Evolutionary conservation across 2,797 vertebrate genomes (phyloP), one percentile per base, ranked within the genome.

Genomic region (Phrynocephalus guinanensis): DNA sequence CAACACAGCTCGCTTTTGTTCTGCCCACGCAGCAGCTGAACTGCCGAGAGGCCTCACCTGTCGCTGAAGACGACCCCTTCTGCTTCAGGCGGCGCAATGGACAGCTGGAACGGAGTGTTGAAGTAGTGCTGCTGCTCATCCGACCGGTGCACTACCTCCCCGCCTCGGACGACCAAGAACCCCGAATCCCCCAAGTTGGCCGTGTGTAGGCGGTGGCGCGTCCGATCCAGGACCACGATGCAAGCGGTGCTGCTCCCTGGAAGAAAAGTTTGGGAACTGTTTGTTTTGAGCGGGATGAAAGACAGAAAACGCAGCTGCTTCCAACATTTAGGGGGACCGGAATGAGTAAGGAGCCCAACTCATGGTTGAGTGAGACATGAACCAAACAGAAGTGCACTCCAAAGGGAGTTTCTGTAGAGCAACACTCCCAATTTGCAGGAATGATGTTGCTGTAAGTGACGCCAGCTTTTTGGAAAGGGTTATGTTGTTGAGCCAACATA

Each of bases 51-150:
- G 6, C 13, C 95, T 92, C 92, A 99, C 99, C 99, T 99, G 97
- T 99, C 99, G 90, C 97, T 99, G 88, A 99, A 96, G 91, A 99
- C 98, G 0, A 97, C 98, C 24, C 98, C 99, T 93, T 99, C 99
- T 0, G 98, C 98, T 87, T 98, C 99, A 0, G 99, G 99, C 0
- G 99, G 99, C 1, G 98, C 98, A 11, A 99, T 99, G 0, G 99
- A 99, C 71, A 99, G 97, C 87, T 99, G 99, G 96, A 99, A 99
- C 26, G 99, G 99, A 70, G 99, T 99, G 97, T 99, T 99, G 97
- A 99, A 99, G 96, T 99, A 99, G 95, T 99, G 99, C 94, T 99
- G 99, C 95, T 99, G 99, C 92, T 99, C 99, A 1, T 99, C 98
- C 0, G 99, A 99, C 2, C 99, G 97, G 92, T 99, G 99, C 9